Evolutionary conservation across 2,888 invertebrate genomes (phyloP).

Genomic region (Drosophila stalkeri): DNA sequence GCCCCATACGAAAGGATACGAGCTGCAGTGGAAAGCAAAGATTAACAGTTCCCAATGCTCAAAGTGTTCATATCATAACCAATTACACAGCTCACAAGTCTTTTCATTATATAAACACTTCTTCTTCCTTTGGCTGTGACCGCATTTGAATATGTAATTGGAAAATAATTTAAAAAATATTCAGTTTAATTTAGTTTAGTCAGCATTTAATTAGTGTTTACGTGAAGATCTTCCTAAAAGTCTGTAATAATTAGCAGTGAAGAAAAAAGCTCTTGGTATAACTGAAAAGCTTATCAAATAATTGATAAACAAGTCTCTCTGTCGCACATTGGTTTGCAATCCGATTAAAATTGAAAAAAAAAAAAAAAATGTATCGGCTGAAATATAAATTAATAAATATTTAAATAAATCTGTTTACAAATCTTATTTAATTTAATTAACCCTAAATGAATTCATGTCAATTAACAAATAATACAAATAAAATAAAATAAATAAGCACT

Average conservation of each 20-base stretch:
- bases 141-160: too few species aligned
- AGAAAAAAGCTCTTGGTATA: slow-evolving; percentile 29
- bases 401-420: too few species aligned
- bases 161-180: background rate
- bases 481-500: too few species aligned
- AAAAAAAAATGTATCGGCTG: too few species aligned
- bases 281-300: slow-evolving; percentile 4
- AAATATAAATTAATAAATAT: too few species aligned
- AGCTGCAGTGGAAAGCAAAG: slow-evolving; percentile 44
- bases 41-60: background rate
- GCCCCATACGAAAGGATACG: slow-evolving; percentile 56
- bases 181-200: too few species aligned
- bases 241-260: background rate
- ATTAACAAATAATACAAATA: too few species aligned
- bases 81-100: background rate
- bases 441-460: too few species aligned
- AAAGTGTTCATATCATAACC: background rate
- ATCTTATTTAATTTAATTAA: too few species aligned
- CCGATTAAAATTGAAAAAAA: background rate
- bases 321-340: slow-evolving; percentile 24
- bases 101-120: slow-evolving; percentile 1
- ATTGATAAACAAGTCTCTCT: slow-evolving; percentile 10
- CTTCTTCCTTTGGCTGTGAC: background rate
- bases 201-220: background rate
- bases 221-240: background rate